Evolutionary conservation across 1,140 invertebrate species (phyloP), one percentile per base, ranked within the genome.

Genomic region (Drosophila nasuta): DNA sequence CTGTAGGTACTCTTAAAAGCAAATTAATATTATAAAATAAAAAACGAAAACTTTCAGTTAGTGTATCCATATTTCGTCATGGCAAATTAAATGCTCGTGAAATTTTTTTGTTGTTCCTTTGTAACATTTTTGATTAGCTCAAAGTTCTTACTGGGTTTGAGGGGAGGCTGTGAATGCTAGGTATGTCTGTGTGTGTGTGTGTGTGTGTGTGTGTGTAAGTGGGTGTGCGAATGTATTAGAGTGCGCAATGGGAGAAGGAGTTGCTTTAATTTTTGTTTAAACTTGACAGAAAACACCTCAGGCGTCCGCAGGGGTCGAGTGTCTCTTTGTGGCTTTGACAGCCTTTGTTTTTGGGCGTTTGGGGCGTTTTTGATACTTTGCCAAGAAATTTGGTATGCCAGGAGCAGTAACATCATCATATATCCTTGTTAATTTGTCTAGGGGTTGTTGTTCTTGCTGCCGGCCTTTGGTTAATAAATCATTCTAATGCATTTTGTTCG

Each of bases 281-380:
- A 79, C 81, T 79, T 80, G 77, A 75, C 66, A 80, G 48, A 74
- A 78, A 87, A 87, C 83, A 87, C 82, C 82, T 86, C 56, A 69
- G 82, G 79, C 82, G 70, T 87, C 68, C 56, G 68, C 57, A 65
- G 43, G 71, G 82, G 77, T 85, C 82, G 81, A 87, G 82, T 87
- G 82, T 87, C 82, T 87, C 83, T 82, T 88, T 87, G 82, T 87
- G 82, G 83, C 69, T 87, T 88, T 87, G 82, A 88, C 83, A 82
- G 79, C 69, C 65, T 87, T 82, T 81, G 82, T 79, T 87, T 87
- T 67, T 76, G 30, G 45, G 59, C 8, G 35, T 38, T 38, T 38
- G 43, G 43, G 43, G 68, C 73, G 43, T 75, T 75, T 75, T 70
- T 58, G 80, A 82, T 82, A 77, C 69, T 83, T 87, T 59, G 65